Conservation (phyloP, 2,113 vertebrate species). For the Chunga burmeisteri region DNA sequence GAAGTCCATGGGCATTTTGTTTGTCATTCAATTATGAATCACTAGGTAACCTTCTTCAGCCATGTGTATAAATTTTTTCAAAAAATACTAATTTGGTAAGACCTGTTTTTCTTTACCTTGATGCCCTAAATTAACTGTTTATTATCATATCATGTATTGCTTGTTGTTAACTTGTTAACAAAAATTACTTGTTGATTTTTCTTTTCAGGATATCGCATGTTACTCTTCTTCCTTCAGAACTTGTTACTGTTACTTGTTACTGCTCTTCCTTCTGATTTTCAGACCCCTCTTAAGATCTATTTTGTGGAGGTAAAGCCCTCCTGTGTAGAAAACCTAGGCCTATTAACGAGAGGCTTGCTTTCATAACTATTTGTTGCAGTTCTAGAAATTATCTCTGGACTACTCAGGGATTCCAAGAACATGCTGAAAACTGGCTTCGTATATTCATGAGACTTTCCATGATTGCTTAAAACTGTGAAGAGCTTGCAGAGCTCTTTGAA, state of each 20-base stretch:
- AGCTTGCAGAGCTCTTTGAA: background rate
- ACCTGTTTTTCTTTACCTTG: background rate
- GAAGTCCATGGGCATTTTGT: background rate
- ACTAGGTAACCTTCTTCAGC: background rate
- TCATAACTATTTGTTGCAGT: background rate
- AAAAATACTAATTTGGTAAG: background rate
- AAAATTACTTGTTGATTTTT: background rate
- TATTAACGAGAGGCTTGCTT: background rate
- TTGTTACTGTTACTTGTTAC: background rate
- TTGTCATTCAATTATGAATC: background rate
- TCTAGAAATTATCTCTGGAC: background rate
- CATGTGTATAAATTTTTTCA: background rate
- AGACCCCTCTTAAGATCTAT: background rate
- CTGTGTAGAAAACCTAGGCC: background rate
- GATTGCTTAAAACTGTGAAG: background rate
- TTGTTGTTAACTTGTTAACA: background rate
- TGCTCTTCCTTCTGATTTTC: background rate
- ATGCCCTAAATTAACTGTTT: background rate
- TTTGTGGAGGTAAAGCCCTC: background rate
- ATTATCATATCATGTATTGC: background rate
- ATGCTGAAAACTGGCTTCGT: background rate
- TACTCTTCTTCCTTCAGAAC: background rate
- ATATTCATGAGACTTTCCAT: background rate
- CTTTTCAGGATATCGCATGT: background rate
- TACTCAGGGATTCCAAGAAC: background rate